Evolutionary conservation across 1,140 invertebrate genomes (phyloP).

Genomic region (Drosophila rufa): DNA sequence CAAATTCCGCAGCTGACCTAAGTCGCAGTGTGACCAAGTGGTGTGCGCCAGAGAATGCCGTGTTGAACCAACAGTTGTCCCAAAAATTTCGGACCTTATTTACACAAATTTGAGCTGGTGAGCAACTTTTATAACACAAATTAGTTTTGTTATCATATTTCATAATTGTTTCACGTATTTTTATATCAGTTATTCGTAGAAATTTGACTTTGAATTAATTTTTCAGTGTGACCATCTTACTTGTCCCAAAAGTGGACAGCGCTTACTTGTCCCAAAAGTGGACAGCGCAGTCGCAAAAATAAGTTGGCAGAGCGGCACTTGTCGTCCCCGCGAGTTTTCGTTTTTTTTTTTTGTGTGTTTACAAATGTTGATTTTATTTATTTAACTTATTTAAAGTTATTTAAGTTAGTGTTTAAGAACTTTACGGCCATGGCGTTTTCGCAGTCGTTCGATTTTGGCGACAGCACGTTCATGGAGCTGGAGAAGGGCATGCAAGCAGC

Average conservation of each 20-base stretch:
- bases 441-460: slow-evolving; percentile 74
- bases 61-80: slow-evolving; percentile 15
- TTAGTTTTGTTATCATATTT: too few relatives aligned
- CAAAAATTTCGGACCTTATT: background rate
- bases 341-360: slow-evolving; percentile 20
- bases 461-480: slow-evolving; percentile 74
- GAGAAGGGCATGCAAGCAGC: slow-evolving; percentile 51
- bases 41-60: background rate
- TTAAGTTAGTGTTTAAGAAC: slow-evolving; percentile 2
- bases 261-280: background rate
- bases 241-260: background rate
- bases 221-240: background rate
- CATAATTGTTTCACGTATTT: background rate
- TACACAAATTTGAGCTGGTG: background rate
- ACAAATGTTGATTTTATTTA: background rate
- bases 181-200: too few relatives aligned
- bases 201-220: background rate
- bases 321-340: slow-evolving; percentile 5
- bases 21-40: slow-evolving; percentile 10
- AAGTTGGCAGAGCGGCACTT: slow-evolving; percentile 21
- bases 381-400: background rate
- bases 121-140: too few relatives aligned
- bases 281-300: background rate
- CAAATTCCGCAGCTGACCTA: slow-evolving; percentile 39
- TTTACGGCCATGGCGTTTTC: slow-evolving; percentile 67